Evolutionary conservation across 2,888 invertebrate species (phyloP), one percentile per base, ranked within the genome.

Genomic region (Cotesia congregata): DNA sequence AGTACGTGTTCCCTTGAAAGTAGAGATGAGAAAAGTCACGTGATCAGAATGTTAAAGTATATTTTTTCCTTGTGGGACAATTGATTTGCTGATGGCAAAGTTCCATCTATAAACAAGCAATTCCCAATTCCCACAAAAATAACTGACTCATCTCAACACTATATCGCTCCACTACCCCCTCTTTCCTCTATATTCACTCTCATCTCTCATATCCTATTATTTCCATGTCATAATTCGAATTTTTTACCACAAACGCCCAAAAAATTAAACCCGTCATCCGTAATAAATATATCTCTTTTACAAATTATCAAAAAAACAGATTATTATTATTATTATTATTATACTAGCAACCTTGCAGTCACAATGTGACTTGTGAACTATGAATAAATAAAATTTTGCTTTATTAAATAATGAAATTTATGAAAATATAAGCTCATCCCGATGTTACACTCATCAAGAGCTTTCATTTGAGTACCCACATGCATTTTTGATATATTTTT

Each of bases 1-100:
- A 65, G 30, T 30, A 38, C 65, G 38, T 65, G 50, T 50, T 50
- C 38, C 20, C 20, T 38, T 30, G 65, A 9, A 65, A 65, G 38
- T 12, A 65, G 65, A 30, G 65, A 65, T 38, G 38, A 65, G 38
- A 68, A 74, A 68, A 75, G 75, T 82, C 80, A 79, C 81, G 83
- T 82, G 83, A 82, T 82, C 80, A 78, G 82, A 83, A 81, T 80
- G 79, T 80, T 82, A 79, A 77, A 81, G 82, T 80, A 83, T 83
- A 50, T 80, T 80, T 81, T 83, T 83, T 84, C 81, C 78, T 79
- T 80, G 82, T 77, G 80, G 82, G 80, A 83, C 84, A 84, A 84
- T 84, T 84, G 83, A 84, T 84, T 84, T 83, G 79, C 79, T 79
- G 80, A 78, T 84, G 84, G 84, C 84, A 83, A 81, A 77, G 83